Percentiles rank a stretch among this genome's conserved stretches.
These are phyloP conservation scores for Myotis findleyi DNA, from an alignment of 2,797 vertebrate species.

Conservation along the genomic window DNA sequence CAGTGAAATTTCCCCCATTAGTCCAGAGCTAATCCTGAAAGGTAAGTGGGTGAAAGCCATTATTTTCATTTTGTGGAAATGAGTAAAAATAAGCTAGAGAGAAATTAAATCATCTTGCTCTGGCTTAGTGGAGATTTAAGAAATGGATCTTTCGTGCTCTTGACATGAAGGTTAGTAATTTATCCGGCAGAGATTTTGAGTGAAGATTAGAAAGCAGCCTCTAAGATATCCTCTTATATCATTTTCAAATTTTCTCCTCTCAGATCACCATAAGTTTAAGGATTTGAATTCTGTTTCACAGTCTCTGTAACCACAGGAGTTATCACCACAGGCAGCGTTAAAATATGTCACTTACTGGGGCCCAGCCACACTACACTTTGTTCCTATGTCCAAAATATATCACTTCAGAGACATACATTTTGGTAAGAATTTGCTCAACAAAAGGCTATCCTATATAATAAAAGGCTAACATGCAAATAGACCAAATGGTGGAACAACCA, in stretches of 20 bases:
- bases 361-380: background rate
- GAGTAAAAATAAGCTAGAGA: conserved; percentile 26
- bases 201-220: conserved; percentile 54
- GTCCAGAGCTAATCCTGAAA: background rate
- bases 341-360: background rate
- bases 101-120: conserved; percentile 10
- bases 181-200: conserved; percentile 20
- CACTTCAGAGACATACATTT: background rate
- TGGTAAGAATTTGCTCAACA: conserved; percentile 1
- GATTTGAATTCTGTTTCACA: background rate
- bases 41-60: conserved; percentile 6
- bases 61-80: conserved; percentile 20
- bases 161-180: background rate
- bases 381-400: background rate
- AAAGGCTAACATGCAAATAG: too few relatives aligned
- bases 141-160: conserved; percentile 30
- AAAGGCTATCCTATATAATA: background rate
- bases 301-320: background rate
- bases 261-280: background rate
- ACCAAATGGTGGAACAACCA: rapidly evolving
- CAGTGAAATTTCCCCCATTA: background rate
- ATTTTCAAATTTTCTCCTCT: background rate
- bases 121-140: background rate
- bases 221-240: background rate
- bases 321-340: background rate